Evolutionary conservation across 2,113 vertebrate genomes (phyloP).

Genomic region (Falcunculus frontatus): DNA sequence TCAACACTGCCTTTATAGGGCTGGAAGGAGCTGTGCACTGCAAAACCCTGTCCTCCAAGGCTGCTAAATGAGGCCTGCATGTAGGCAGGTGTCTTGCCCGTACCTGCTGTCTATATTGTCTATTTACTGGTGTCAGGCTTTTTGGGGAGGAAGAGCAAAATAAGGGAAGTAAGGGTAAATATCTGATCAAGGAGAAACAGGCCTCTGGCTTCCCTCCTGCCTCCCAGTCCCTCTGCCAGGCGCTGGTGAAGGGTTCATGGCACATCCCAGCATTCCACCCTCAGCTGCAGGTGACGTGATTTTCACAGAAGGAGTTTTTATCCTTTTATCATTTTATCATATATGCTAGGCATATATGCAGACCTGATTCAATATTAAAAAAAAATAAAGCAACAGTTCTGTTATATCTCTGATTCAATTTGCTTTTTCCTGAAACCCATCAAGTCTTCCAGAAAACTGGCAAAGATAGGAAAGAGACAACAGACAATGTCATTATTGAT

Average conservation of each 20-base stretch:
- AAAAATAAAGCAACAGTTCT: neutral
- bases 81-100: rapidly evolving
- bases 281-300: neutral
- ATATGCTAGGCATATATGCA: neutral
- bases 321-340: too few relatives aligned
- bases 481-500: neutral
- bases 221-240: neutral
- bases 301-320: neutral
- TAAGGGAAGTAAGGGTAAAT: neutral
- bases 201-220: neutral
- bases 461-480: neutral
- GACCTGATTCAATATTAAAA: neutral
- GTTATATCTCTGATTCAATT: neutral
- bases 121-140: neutral
- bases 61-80: neutral
- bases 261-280: neutral
- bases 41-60: neutral
- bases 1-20: neutral
- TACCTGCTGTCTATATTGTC: neutral
- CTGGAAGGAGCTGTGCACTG: neutral
- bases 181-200: neutral
- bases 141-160: neutral
- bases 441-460: neutral
- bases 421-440: neutral
- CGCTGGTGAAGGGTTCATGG: rapidly evolving